A percentile compares a stretch with the other conserved stretches of the same genome.
phyloP scores from a whole-genome alignment of 1,140 invertebrate species.

The Pachyrhynchus sulphureomaculatus region DNA sequence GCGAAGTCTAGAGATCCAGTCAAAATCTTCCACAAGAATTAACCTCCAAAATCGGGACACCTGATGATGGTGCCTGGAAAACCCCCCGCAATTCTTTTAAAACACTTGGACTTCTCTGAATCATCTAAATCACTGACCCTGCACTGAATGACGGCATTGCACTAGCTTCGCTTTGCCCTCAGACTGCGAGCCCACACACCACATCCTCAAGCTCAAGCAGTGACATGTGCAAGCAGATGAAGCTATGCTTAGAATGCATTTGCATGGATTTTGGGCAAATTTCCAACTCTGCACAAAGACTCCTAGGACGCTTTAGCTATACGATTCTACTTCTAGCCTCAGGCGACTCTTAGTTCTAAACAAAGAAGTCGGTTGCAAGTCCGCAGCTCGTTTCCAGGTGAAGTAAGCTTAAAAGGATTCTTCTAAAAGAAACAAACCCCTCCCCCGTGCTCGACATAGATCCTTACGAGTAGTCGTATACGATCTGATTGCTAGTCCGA shows the following conservation, averaged over 20 bases:
- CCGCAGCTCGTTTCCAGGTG: slow-evolving; percentile 34
- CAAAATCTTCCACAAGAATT: neutral
- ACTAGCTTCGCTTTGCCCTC: neutral
- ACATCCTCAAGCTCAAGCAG: slow-evolving; percentile 41
- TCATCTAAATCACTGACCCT: slow-evolving; percentile 5
- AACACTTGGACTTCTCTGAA: neutral
- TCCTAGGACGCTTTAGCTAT: slow-evolving; percentile 63
- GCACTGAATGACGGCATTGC: slow-evolving; percentile 9
- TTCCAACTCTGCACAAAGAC: slow-evolving; percentile 66
- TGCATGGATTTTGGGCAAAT: slow-evolving; percentile 67
- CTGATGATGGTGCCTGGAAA: neutral
- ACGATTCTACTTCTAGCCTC: slow-evolving; percentile 62
- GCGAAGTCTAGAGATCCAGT: neutral
- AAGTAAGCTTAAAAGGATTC: slow-evolving; percentile 41
- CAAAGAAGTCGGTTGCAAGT: neutral
- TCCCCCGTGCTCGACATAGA: slow-evolving; percentile 31
- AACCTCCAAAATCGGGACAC: too few species aligned
- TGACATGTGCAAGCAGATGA: slow-evolving; percentile 60
- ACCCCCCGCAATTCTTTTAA: slow-evolving; percentile 9
- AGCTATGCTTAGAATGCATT: slow-evolving; percentile 58
- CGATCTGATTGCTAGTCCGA: slow-evolving; percentile 32
- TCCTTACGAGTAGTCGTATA: slow-evolving; percentile 40
- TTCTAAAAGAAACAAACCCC: slow-evolving; percentile 38
- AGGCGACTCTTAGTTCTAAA: slow-evolving; percentile 50
- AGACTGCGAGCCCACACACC: neutral